These are phyloP conservation scores for Apogon talboti DNA, from an alignment of 2,797 vertebrate genomes.

Conservation along the genomic window DNA sequence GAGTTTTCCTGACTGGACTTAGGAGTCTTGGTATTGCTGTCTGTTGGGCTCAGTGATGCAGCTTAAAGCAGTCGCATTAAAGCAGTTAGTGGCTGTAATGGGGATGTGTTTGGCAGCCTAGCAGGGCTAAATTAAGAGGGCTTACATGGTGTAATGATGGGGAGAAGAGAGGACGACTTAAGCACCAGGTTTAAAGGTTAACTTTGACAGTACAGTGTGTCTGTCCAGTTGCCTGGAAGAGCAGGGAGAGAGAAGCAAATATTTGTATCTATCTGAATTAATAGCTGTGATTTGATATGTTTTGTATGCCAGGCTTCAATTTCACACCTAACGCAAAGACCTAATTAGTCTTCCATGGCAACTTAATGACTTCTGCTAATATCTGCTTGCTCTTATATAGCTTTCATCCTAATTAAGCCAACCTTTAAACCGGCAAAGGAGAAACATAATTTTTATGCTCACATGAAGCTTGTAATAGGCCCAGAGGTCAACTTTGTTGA, in stretches of 20 bases:
- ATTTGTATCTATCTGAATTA: conserved; percentile 58
- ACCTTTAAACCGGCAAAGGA: conserved; percentile 30
- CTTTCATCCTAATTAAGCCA: conserved; percentile 26
- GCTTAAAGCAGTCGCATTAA: conserved; percentile 66
- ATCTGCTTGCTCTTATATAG: conserved; percentile 22
- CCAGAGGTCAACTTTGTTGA: conserved; percentile 29
- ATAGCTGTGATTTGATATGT: conserved; percentile 43
- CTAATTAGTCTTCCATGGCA: conserved; percentile 45
- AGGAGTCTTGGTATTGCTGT: conserved; percentile 35
- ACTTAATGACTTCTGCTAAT: conserved; percentile 20
- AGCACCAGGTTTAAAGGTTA: conserved; percentile 73
- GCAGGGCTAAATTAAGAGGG: conserved; percentile 74
- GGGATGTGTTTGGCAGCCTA: conserved; percentile 66
- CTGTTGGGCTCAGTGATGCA: conserved; percentile 39
- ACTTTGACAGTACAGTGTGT: conserved; percentile 55
- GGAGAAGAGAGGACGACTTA: conserved; percentile 61
- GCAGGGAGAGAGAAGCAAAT: conserved; percentile 42
- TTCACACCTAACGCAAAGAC: conserved; percentile 18
- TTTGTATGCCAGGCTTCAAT: conserved; percentile 22
- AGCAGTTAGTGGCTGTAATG: conserved; percentile 67
- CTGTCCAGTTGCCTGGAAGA: conserved; percentile 62
- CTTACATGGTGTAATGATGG: conserved; percentile 71
- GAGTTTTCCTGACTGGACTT: conserved; percentile 34
- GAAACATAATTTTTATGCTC: conserved; percentile 22
- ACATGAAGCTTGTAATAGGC: conserved; percentile 11